Conservation (phyloP, 2,113 vertebrate species). For the Seriola rivoliana region DNA sequence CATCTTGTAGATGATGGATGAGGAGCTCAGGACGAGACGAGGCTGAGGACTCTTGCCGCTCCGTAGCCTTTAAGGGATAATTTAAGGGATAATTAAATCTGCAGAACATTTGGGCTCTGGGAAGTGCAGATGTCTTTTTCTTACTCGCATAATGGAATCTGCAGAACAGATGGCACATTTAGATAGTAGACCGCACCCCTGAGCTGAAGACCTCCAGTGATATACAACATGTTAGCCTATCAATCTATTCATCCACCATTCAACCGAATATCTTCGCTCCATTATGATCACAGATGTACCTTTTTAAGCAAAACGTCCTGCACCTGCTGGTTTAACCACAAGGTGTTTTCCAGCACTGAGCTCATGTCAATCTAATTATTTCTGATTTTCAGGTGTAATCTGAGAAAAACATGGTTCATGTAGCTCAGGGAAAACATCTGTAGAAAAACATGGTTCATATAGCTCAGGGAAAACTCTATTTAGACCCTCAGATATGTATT, state of each 20-base stretch:
- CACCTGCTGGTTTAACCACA: too few species aligned
- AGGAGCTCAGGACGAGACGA: constrained; percentile 13
- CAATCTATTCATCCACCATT: not conserved
- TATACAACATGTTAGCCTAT: too few species aligned
- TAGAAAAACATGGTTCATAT: not conserved
- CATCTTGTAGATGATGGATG: constrained; percentile 39
- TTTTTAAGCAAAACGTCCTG: not conserved
- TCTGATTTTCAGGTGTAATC: constrained; percentile 2
- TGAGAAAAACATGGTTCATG: not conserved
- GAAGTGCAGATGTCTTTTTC: constrained; percentile 19
- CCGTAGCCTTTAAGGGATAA: constrained; percentile 51
- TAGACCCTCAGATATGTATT: not conserved
- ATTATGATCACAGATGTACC: not conserved
- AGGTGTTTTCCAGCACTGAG: too few species aligned
- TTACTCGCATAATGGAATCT: constrained; percentile 37
- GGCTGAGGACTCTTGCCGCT: constrained; percentile 4
- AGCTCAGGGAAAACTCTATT: too few species aligned
- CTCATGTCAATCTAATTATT: constrained; percentile 14
- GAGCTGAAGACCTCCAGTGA: not conserved
- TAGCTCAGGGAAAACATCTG: too few species aligned
- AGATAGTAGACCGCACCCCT: constrained; percentile 1
- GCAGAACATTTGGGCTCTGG: constrained; percentile 46
- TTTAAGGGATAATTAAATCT: constrained; percentile 63
- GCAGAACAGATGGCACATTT: constrained; percentile 22
- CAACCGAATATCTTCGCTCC: not conserved